Conservation (phyloP, 2,888 invertebrate species). For the Andrena camellia region DNA sequence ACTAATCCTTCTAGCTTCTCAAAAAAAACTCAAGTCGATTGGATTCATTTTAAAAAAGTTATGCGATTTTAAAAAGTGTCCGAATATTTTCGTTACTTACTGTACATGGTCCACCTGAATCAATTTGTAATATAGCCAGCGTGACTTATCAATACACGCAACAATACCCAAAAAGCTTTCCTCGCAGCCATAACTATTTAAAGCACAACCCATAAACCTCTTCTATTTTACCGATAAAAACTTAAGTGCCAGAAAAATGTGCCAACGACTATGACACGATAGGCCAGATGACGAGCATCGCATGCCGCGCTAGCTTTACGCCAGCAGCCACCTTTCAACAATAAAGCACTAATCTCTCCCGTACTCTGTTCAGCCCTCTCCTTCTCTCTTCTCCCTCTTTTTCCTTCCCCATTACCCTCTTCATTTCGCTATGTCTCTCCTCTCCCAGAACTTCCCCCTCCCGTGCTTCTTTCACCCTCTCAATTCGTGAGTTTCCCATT, state of each 20-base stretch:
- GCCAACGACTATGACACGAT: slow-evolving; percentile 9
- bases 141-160: too few relatives aligned
- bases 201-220: neutral
- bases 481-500: neutral
- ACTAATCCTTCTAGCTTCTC: too few relatives aligned
- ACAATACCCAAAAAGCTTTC: too few relatives aligned
- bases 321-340: slow-evolving; percentile 8
- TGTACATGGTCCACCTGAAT: too few relatives aligned
- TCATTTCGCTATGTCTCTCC: neutral
- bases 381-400: neutral
- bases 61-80: too few relatives aligned
- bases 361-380: neutral
- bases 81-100: too few relatives aligned
- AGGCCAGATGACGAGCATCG: slow-evolving; percentile 5
- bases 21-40: too few relatives aligned
- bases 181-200: neutral
- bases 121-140: too few relatives aligned
- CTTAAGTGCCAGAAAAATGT: slow-evolving; percentile 12
- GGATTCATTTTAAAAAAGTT: too few relatives aligned
- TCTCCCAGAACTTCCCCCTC: neutral
- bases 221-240: neutral
- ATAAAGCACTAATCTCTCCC: slow-evolving; percentile 17
- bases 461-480: neutral
- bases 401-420: neutral
- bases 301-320: slow-evolving; percentile 9